These are phyloP conservation scores for Nebria brevicollis DNA, from an alignment of 2,888 invertebrate species.

Conservation along the genomic window DNA sequence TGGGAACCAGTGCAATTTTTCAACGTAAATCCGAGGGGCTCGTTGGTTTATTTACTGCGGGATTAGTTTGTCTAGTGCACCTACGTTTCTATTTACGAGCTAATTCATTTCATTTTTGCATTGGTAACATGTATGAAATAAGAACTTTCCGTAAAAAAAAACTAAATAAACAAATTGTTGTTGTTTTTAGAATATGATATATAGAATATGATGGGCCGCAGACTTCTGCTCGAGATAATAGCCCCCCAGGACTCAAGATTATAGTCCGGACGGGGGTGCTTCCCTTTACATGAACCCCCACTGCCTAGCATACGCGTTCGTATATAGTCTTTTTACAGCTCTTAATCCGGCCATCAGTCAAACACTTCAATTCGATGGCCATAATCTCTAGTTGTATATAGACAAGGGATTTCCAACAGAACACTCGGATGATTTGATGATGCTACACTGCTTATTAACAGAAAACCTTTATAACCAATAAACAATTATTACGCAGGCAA, in stretches of 20 bases:
- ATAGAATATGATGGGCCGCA: not conserved
- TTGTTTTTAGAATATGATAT: too few relatives aligned
- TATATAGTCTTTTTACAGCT: conserved; percentile 50
- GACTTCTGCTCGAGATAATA: conserved; percentile 33
- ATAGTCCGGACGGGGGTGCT: conserved; percentile 17
- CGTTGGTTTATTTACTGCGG: conserved; percentile 57
- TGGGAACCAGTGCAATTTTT: conserved; percentile 56
- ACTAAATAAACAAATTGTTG: too few relatives aligned
- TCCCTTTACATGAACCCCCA: not conserved
- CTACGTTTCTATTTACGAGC: not conserved
- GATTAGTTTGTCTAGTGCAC: conserved; percentile 49
- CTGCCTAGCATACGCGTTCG: not conserved
- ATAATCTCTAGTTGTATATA: conserved; percentile 49
- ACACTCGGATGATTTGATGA: not conserved
- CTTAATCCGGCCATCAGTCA: conserved; percentile 54
- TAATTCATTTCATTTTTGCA: not conserved
- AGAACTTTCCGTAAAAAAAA: not conserved
- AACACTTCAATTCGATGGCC: conserved; percentile 52
- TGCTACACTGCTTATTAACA: not conserved
- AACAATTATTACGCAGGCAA: not conserved
- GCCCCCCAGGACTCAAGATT: conserved; percentile 39
- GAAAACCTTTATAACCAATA: not conserved
- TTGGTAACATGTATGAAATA: not conserved
- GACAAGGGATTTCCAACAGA: conserved; percentile 23
- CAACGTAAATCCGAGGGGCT: conserved; percentile 55